Conservation (phyloP, 2,888 invertebrate species). For the Fragum whitleyi region DNA sequence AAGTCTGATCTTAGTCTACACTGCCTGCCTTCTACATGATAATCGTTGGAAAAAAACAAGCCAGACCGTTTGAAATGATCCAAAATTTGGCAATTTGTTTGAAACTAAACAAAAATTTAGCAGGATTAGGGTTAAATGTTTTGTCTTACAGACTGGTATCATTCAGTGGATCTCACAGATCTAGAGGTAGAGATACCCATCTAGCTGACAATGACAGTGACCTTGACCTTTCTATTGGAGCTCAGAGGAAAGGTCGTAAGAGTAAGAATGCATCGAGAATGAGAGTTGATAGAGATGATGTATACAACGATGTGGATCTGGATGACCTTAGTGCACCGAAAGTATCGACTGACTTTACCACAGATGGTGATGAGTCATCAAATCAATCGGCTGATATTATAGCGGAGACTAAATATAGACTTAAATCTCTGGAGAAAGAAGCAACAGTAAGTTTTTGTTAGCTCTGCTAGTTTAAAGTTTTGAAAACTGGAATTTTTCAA, state of each 20-base stretch:
- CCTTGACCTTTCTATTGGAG: slow-evolving; percentile 51
- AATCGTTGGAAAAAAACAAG: too few relatives aligned
- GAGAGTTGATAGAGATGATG: slow-evolving; percentile 63
- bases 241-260: slow-evolving; percentile 51
- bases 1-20: too few relatives aligned
- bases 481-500: too few relatives aligned
- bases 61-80: too few relatives aligned
- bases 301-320: slow-evolving; percentile 75
- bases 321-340: slow-evolving; percentile 70
- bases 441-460: slow-evolving; percentile 75
- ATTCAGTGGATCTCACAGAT: slow-evolving; percentile 58
- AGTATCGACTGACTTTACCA: slow-evolving; percentile 70
- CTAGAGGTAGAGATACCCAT: slow-evolving; percentile 37
- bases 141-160: slow-evolving; percentile 61
- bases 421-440: slow-evolving; percentile 81
- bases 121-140: too few relatives aligned
- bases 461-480: neutral
- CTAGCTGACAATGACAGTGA: slow-evolving; percentile 58
- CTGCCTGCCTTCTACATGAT: too few relatives aligned
- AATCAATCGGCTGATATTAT: slow-evolving; percentile 80
- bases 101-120: too few relatives aligned
- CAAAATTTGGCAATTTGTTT: too few relatives aligned
- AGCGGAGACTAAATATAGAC: slow-evolving; percentile 80
- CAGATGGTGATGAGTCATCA: slow-evolving; percentile 75
- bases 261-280: slow-evolving; percentile 42